Evolutionary conservation across 2,888 invertebrate genomes (phyloP), one percentile per base, ranked within the genome.

Genomic region (Lingula anatina): DNA sequence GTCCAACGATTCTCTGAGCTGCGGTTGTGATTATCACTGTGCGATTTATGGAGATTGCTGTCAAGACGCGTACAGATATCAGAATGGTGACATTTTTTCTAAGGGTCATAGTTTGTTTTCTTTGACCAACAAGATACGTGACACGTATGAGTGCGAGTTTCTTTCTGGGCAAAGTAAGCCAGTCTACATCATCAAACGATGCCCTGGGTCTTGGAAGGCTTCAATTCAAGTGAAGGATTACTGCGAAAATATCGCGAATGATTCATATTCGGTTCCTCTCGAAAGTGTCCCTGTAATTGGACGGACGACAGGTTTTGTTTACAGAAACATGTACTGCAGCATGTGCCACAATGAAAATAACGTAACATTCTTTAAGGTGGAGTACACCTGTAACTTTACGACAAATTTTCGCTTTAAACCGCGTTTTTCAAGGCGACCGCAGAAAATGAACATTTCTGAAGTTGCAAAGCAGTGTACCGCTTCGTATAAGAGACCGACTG

Each of bases 11-110:
- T n/a, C n/a, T n/a, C n/a, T n/a, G n/a, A n/a, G n/a, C n/a, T 42
- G 42, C 20, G n/a, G n/a, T n/a, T 42, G 42, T 42, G 42, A 42
- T 12, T 25, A 4, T 9, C 25, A 26, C 42, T 42, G 42, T 26
- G 25, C 25, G 20, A 12, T 42, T 12, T 42, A 42, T 26, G 24
- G 25, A 26, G 42, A 42, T 20, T 42, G 42, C 15, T 42, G 42
- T 24, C 27, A 25, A 15, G 42, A 42, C 26, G 25, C 15, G n/a
- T n/a, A n/a, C n/a, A n/a, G n/a, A n/a, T n/a, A n/a, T n/a, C n/a
- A n/a, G n/a, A n/a, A n/a, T n/a, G n/a, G n/a, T n/a, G n/a, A n/a
- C n/a, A n/a, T n/a, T n/a, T n/a, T n/a, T n/a, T n/a, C n/a, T n/a
- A n/a, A n/a, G n/a, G n/a, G n/a, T n/a, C n/a, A n/a, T n/a, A n/a